phyloP scores from a whole-genome alignment of 2,888 invertebrate species.

The Drosophila phalerata region DNA sequence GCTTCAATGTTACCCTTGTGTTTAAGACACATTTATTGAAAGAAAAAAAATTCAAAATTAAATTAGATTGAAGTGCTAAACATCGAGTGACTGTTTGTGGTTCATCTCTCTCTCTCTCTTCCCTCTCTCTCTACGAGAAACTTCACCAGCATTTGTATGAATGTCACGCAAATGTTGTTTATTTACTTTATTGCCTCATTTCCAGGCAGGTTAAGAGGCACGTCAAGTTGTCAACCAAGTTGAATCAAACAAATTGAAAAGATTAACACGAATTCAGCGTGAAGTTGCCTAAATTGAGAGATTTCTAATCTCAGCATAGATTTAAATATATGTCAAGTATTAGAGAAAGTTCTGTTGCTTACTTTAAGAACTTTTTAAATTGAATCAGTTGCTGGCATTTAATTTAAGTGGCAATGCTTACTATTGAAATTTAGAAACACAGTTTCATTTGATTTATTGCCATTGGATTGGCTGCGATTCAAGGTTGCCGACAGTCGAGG shows the following conservation, averaged over 20 bases:
- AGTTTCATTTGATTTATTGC: slow-evolving; percentile 60
- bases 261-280: slow-evolving; percentile 23
- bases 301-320: slow-evolving; percentile 2
- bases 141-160: slow-evolving; percentile 40
- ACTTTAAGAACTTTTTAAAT: neutral
- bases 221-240: slow-evolving; percentile 5
- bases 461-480: slow-evolving; percentile 30
- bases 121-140: neutral
- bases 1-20: neutral
- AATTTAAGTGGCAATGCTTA: neutral
- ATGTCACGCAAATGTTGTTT: slow-evolving; percentile 69
- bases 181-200: slow-evolving; percentile 55
- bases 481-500: slow-evolving; percentile 50
- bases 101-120: slow-evolving; percentile 5
- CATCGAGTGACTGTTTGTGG: slow-evolving; percentile 13
- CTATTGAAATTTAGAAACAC: slow-evolving; percentile 15
- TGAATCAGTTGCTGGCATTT: slow-evolving; percentile 9
- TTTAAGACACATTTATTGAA: slow-evolving; percentile 14
- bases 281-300: slow-evolving; percentile 8
- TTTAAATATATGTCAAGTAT: slow-evolving; percentile 32
- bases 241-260: slow-evolving; percentile 61
- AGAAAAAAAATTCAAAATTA: slow-evolving; percentile 7
- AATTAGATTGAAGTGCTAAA: slow-evolving; percentile 35
- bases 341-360: slow-evolving; percentile 10
- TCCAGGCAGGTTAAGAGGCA: slow-evolving; percentile 28